Base-by-base conservation (phyloP, 2,797 vertebrate genomes). In the Acipenser oxyrinchus region DNA sequence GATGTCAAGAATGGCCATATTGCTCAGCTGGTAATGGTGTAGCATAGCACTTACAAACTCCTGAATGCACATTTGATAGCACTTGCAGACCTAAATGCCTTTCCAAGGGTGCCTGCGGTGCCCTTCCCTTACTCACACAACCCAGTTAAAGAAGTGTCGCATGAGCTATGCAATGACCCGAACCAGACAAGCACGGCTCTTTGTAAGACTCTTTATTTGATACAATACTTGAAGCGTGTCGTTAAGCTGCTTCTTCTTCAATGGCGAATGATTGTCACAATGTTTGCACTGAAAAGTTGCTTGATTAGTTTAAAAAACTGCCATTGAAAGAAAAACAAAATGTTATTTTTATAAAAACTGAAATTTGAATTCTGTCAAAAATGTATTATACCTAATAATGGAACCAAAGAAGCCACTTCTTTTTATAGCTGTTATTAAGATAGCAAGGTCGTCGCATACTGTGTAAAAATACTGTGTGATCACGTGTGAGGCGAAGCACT, bases 191-290 rank as follows among this genome's bases (percentile, higher is more conserved):
- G 92, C 93, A 90, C 90, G 90, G 91, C 86, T 87, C 75, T 63
- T 73, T 77, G 78, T 81, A 87, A 82, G 89, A 90, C 85, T 91
- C 86, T 92, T 94, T 88, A 86, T 93, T 94, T 93, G 93, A 91
- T 93, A 18, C 93, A 94, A 97, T 99, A 99, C 96, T 99, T 98
- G 96, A 99, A 98, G 95, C 92, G 92, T 95, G 95, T 96, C 93
- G 89, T 96, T 96, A 94, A 94, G 94, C 94, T 96, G 94, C 94
- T 96, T 94, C 88, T 89, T 94, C 92, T 95, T 93, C 91, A 93
- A 93, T 2, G 52, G 95, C 92, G 94, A 94, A 95, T 90, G 95
- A 94, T 96, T 95, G 91, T 96, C 94, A 92, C 92, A 92, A 94
- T 86, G 91, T 98, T 99, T 99, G 96, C 96, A 98, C 96, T 99